Evolutionary conservation across 2,113 vertebrate genomes (phyloP), one percentile per base, ranked within the genome.

Genomic region (Piliocolobus tephrosceles): DNA sequence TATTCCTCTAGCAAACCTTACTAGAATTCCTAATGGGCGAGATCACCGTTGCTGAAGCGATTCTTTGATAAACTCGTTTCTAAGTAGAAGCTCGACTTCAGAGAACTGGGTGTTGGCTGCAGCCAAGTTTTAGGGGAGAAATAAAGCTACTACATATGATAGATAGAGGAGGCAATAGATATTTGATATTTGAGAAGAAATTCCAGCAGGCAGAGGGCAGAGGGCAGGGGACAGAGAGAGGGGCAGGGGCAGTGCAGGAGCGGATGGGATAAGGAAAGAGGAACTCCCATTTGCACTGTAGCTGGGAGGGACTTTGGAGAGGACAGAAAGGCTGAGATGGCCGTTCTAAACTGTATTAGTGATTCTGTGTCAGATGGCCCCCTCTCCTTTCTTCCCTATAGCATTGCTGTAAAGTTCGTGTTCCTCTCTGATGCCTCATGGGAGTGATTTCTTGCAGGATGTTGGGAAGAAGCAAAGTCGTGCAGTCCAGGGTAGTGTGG

Each of bases 371-470:
- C 6, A 43, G 73, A 35, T 30, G 55, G 12, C 4, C 20, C 3
- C 14, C 17, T 13, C 7, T 0, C 16, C 47, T 10, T 72, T 68
- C 5, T 32, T 14, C 8, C 25, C 40, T 2, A 3, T 2, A 52
- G 7, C n/a, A 79, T 55, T 20, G 94, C 50, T 38, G 43, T 30
- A 27, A 89, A 64, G 45, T 64, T 8, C 55, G 70, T 72, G 66
- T 55, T 68, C 27, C 35, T 78, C 52, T 84, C 22, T 73, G 80
- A 81, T n/a, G 30, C 13, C 35, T 47, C 43, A 4, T 70, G 64
- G 50, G 79, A 76, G 35, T 50, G 68, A 78, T 27, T 84, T 68
- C 61, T 61, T 45, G 12, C 47, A 30, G 35, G 64, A 79, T 35
- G 13, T 12, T 89, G 64, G 30, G 23, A 52, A 61, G 20, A 50